A percentile compares a stretch with the other conserved stretches of the same genome.
These are phyloP conservation scores for Oceanodroma tethys DNA, from an alignment of 2,113 vertebrate genomes.

Conservation along the genomic window DNA sequence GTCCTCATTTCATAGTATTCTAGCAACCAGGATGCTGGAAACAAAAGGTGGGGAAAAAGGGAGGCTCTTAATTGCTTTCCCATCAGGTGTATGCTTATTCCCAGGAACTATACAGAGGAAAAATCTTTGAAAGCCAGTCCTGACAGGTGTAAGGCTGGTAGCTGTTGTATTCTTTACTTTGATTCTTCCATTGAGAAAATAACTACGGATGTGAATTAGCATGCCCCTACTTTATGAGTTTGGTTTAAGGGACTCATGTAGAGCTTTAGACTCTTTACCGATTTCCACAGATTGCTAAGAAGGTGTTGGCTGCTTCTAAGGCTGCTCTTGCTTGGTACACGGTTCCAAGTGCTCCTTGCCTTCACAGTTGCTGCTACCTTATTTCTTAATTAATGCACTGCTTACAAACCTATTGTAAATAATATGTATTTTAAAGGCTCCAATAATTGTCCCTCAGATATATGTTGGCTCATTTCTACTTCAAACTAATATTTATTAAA, in stretches of 20 bases:
- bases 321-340: not conserved
- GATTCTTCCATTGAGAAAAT: not conserved
- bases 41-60: not conserved
- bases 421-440: not conserved
- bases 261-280: not conserved
- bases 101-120: not conserved
- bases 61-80: not conserved
- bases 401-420: slow-evolving; percentile 2
- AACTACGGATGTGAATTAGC: not conserved
- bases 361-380: not conserved
- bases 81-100: not conserved
- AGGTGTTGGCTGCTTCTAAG: not conserved
- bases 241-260: not conserved
- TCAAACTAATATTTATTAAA: slow-evolving; percentile 33
- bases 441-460: slow-evolving; percentile 9
- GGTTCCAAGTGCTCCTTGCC: not conserved
- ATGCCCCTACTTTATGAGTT: not conserved
- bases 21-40: not conserved
- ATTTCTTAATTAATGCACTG: no score
- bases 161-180: not conserved
- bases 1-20: not conserved
- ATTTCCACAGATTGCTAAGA: not conserved
- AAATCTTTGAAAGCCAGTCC: not conserved
- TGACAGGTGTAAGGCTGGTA: not conserved
- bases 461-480: not conserved